phyloP scores from a whole-genome alignment of 2,888 invertebrate genomes.

The Pachycephus smyrnensis region DNA sequence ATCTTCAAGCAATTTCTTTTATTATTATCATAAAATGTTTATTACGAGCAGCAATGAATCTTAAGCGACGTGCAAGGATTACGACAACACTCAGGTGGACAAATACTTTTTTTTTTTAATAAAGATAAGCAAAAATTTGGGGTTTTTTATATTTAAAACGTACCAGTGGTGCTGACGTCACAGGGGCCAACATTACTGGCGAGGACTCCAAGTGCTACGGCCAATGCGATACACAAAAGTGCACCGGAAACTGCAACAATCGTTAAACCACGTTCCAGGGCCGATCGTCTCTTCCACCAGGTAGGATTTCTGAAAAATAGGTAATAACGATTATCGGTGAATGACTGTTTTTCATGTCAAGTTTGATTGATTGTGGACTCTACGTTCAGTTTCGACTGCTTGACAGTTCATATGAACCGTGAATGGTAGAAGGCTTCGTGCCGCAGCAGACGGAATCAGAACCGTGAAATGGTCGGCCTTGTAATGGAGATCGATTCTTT shows the following conservation, averaged over 20 bases:
- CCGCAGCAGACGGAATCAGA: background rate
- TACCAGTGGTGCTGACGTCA: slow-evolving; percentile 28
- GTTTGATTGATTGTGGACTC: background rate
- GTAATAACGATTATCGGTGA: slow-evolving; percentile 6
- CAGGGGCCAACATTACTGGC: slow-evolving; percentile 49
- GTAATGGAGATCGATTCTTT: slow-evolving; percentile 27
- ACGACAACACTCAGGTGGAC: background rate
- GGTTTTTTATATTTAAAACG: background rate
- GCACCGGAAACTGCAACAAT: slow-evolving; percentile 73
- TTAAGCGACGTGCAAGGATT: background rate
- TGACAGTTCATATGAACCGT: background rate
- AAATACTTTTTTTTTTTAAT: background rate
- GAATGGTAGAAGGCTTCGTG: background rate
- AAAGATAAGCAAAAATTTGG: background rate
- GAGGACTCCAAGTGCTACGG: slow-evolving; percentile 68
- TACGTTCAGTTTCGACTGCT: background rate
- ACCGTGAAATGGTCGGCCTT: slow-evolving; percentile 16
- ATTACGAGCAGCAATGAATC: background rate
- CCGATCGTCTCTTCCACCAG: slow-evolving; percentile 84
- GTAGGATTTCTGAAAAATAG: slow-evolving; percentile 77
- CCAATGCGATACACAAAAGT: slow-evolving; percentile 74
- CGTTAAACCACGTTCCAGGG: slow-evolving; percentile 78
- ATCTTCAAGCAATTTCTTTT: background rate
- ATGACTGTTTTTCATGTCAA: background rate
- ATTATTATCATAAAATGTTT: background rate